Evolutionary conservation across 2,113 vertebrate genomes (phyloP).

Genomic region (Helogale parvula): DNA sequence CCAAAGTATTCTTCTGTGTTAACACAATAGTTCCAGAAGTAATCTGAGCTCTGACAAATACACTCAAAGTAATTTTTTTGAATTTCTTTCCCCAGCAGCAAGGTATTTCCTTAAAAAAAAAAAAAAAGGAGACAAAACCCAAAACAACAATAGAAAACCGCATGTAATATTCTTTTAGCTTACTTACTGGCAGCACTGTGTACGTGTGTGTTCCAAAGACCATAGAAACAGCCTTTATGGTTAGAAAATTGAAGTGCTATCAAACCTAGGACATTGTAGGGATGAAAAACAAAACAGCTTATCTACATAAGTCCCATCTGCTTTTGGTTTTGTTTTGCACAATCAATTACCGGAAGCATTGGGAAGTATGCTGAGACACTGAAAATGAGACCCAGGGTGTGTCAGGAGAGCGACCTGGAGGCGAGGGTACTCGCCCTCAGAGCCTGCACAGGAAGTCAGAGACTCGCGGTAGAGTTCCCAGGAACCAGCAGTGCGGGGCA

Average conservation of each 20-base stretch:
- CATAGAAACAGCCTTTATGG: slow-evolving; percentile 62
- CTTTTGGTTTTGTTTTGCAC: slow-evolving; percentile 75
- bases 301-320: slow-evolving; percentile 68
- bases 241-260: slow-evolving; percentile 75
- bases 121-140: background rate
- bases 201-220: background rate
- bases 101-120: slow-evolving; percentile 31
- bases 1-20: background rate
- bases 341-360: slow-evolving; percentile 66
- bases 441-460: background rate
- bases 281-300: slow-evolving; percentile 63
- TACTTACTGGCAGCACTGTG: slow-evolving; percentile 40
- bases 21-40: background rate
- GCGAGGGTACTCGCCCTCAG: background rate
- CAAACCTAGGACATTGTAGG: slow-evolving; percentile 71
- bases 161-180: slow-evolving; percentile 3
- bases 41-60: background rate
- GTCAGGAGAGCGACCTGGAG: background rate
- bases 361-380: slow-evolving; percentile 42
- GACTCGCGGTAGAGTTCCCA: background rate
- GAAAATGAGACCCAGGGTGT: background rate
- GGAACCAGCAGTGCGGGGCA: background rate
- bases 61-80: background rate
- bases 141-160: background rate
- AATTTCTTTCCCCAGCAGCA: slow-evolving; percentile 28